Percentiles rank a stretch among this genome's conserved stretches.
phyloP scores from a whole-genome alignment of 2,113 vertebrate genomes.

The Bos javanicus region DNA sequence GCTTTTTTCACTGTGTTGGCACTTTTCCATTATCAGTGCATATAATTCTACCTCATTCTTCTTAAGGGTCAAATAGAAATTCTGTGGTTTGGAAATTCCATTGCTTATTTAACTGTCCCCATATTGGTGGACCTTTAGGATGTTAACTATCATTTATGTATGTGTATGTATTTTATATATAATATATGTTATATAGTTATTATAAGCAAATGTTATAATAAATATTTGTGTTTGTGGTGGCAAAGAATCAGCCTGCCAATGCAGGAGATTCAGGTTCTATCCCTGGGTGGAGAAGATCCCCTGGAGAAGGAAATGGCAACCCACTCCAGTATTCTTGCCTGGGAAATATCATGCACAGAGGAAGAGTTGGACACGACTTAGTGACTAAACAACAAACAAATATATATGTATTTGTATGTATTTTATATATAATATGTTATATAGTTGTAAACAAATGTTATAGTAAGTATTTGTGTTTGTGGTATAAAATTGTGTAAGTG shows the following conservation, averaged over 20 bases:
- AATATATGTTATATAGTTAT: not conserved
- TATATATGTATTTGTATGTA: not conserved
- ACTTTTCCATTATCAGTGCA: not conserved
- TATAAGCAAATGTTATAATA: not conserved
- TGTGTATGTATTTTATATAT: not conserved
- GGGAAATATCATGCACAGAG: not conserved
- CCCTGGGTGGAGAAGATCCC: not conserved
- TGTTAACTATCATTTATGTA: not conserved
- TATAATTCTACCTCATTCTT: not conserved
- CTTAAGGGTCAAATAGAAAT: not conserved
- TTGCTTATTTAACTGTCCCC: slow-evolving; percentile 22
- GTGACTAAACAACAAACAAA: not conserved
- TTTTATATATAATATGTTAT: not conserved
- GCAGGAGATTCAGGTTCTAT: not conserved
- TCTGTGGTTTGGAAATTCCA: not conserved
- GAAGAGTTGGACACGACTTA: not conserved
- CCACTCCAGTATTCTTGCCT: not conserved
- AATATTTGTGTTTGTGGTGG: not conserved
- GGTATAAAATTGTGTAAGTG: not conserved
- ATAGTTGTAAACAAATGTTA: not conserved
- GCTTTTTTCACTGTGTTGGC: not conserved
- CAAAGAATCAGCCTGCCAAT: not conserved
- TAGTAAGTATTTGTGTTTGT: not conserved
- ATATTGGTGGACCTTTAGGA: not conserved
- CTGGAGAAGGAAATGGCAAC: not conserved